Conservation (phyloP, 2,113 vertebrate species). For the Opisthocomus hoazin region DNA sequence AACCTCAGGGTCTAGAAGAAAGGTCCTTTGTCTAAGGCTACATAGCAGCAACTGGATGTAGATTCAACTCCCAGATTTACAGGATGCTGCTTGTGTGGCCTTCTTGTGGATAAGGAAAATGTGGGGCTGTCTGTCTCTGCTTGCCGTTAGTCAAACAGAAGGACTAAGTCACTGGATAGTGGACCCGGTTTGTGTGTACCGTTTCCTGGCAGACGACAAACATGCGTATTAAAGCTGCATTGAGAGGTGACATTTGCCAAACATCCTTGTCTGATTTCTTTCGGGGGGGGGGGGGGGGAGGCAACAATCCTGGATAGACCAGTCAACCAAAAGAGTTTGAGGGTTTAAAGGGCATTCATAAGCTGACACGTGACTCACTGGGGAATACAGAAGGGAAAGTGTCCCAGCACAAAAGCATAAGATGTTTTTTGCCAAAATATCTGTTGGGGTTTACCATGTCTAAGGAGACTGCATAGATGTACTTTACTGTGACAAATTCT, state of each 20-base stretch:
- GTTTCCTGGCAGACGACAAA: background rate
- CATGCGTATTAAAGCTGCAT: fast-evolving
- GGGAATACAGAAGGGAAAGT: background rate
- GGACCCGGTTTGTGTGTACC: background rate
- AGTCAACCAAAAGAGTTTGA: background rate
- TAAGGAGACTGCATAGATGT: background rate
- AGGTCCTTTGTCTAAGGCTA: background rate
- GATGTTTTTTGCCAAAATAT: background rate
- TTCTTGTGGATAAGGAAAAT: background rate
- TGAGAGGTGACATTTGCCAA: fast-evolving
- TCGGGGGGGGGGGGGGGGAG: background rate
- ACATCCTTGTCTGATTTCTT: background rate
- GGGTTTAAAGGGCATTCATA: background rate
- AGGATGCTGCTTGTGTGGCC: background rate
- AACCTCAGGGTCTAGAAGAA: background rate
- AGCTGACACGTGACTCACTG: background rate
- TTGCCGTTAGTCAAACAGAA: background rate
- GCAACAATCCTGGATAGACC: background rate
- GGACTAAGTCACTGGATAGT: background rate
- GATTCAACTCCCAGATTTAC: background rate
- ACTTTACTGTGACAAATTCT: background rate
- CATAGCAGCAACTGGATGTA: background rate
- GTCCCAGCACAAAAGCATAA: background rate
- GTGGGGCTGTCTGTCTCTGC: background rate
- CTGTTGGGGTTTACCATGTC: background rate